A percentile compares a stretch with the other conserved stretches of the same genome.
Evolutionary conservation across 2,888 invertebrate genomes (phyloP).

Genomic region (Orchesella flavescens): DNA sequence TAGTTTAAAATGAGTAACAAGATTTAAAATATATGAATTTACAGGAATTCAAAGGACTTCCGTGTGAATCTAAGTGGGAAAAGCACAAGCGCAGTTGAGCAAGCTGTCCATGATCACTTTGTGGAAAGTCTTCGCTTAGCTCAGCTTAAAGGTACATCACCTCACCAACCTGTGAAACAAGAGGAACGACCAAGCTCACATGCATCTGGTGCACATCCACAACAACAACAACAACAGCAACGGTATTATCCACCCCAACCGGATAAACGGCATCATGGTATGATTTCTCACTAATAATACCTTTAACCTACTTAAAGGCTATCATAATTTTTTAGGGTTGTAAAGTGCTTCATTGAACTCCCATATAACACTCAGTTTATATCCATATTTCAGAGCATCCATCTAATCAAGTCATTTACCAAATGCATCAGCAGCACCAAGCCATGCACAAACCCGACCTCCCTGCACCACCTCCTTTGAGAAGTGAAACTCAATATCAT

Average conservation of each 20-base stretch:
- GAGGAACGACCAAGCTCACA: conserved; percentile 48
- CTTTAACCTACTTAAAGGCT: too few relatives aligned
- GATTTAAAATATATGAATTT: too few relatives aligned
- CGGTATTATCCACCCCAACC: conserved; percentile 44
- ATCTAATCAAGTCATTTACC: conserved; percentile 38
- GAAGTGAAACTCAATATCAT: conserved; percentile 80
- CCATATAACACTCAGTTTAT: too few relatives aligned
- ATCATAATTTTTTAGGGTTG: too few relatives aligned
- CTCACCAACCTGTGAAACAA: conserved; percentile 32
- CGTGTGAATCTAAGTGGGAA: conserved; percentile 50
- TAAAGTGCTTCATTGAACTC: too few relatives aligned
- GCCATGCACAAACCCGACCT: conserved; percentile 73
- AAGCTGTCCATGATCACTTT: conserved; percentile 88
- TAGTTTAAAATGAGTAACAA: too few relatives aligned
- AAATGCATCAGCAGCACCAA: conserved; percentile 59
- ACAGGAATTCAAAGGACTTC: conserved; percentile 56
- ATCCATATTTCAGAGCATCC: neutral
- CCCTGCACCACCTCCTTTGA: conserved; percentile 81
- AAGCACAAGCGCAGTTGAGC: conserved; percentile 75
- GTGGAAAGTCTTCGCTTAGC: conserved; percentile 87
- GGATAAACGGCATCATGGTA: conserved; percentile 58
- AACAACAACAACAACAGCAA: conserved; percentile 26
- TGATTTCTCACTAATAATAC: too few relatives aligned
- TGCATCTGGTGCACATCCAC: conserved; percentile 2
- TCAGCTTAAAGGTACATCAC: conserved; percentile 81